Percentiles rank a stretch among this genome's conserved stretches.
These are phyloP conservation scores for Drosophila carrolli DNA, from an alignment of 1,140 invertebrate genomes.

Conservation along the genomic window DNA sequence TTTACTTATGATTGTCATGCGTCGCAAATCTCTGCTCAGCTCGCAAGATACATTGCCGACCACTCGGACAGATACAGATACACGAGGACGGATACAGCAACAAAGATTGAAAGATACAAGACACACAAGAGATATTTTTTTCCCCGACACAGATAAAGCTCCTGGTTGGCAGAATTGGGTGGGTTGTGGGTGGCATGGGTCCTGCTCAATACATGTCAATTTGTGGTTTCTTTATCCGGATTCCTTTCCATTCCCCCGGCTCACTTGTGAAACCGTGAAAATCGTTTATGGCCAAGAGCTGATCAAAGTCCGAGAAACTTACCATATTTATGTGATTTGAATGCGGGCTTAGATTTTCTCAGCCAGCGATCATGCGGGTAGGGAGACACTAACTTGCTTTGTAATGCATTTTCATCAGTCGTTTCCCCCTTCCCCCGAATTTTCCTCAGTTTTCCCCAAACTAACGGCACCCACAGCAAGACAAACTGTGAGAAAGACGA, in stretches of 20 bases:
- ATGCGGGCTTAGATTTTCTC: constrained; percentile 60
- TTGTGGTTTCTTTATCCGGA: constrained; percentile 57
- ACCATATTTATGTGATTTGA: constrained; percentile 69
- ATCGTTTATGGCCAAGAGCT: constrained; percentile 52
- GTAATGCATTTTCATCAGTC: constrained; percentile 27
- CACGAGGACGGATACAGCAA: constrained; percentile 22
- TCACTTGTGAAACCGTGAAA: constrained; percentile 48
- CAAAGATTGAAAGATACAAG: constrained; percentile 43
- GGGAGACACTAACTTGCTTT: constrained; percentile 25
- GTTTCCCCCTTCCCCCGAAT: not conserved
- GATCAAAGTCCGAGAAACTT: constrained; percentile 37
- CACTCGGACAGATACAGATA: constrained; percentile 23
- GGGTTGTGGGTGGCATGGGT: constrained; percentile 6
- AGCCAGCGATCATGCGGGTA: constrained; percentile 46
- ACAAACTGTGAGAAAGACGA: constrained; percentile 34
- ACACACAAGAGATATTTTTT: constrained; percentile 36
- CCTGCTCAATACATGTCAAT: constrained; percentile 72
- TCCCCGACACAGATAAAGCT: constrained; percentile 19
- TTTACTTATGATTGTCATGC: constrained; percentile 80
- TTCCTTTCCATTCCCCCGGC: not conserved
- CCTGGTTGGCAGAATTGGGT: constrained; percentile 22
- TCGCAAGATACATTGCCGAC: constrained; percentile 53
- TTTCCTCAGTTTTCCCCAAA: constrained; percentile 6
- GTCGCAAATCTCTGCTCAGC: constrained; percentile 68
- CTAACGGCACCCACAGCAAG: constrained; percentile 37